Evolutionary conservation across 2,888 invertebrate species (phyloP), one percentile per base, ranked within the genome.

Genomic region (Parnassius smintheus): DNA sequence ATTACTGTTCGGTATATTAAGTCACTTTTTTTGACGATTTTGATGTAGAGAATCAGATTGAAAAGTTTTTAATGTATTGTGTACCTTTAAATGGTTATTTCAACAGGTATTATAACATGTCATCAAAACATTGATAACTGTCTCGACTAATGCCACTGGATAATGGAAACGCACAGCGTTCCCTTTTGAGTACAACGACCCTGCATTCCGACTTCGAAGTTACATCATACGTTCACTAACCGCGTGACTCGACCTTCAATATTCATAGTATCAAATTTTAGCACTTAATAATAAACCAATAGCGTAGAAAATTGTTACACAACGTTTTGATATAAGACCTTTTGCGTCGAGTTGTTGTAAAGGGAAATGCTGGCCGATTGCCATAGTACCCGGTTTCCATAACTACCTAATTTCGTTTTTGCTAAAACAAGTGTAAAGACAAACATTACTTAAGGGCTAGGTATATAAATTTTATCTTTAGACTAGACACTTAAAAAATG

Each of bases 311-410:
- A 60, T 75, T n/a, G 64, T 49, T 48, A 48, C 35, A 48, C 46
- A 53, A 3, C 13, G 7, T 54, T 54, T 13, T 53, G 11, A 54
- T 46, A 59, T 59, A 41, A 12, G 54, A 48, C 44, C 46, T 22
- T 48, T 48, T 54, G 12, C 42, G 10, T 12, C n/a, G 66, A 49
- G 50, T 35, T 18, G 13, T 63, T 48, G 44, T 59, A 62, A 71
- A 72, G 71, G 76, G 78, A 80, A 78, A 74, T 65, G 70, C 68
- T 81, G 81, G 77, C 75, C 71, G 66, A 66, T 66, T 80, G 76
- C 81, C 78, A 77, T 68, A 66, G 52, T 18, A 57, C 13, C 54
- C 46, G 25, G 46, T 54, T 59, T 51, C 35, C 49, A 8, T 8
- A 46, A n/a, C n/a, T 49, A 18, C 9, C 35, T 35, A 35, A 35